Percentiles rank a stretch among this genome's conserved stretches.
phyloP scores from a whole-genome alignment of 64 coral and sea anemone genomes.

The Orbicella faveolata region DNA sequence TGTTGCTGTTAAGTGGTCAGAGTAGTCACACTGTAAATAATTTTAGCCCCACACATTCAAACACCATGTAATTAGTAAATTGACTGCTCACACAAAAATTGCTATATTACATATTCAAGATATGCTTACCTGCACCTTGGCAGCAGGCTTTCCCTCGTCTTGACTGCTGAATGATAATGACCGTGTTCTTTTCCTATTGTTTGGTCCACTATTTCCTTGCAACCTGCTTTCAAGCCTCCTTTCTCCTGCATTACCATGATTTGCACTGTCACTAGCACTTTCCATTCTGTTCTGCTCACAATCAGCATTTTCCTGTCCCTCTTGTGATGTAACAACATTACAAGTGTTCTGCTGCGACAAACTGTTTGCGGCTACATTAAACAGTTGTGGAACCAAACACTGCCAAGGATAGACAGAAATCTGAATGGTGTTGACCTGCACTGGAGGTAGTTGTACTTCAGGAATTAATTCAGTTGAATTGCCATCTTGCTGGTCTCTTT shows the following conservation, averaged over 20 bases:
- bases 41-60: no score
- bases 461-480: slow-evolving; percentile 31
- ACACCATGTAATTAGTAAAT: no score
- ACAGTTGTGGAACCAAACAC: slow-evolving; percentile 73
- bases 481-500: not conserved
- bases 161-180: slow-evolving; percentile 2
- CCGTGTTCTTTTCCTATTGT: slow-evolving; percentile 28
- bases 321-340: not conserved
- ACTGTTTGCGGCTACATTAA: not conserved
- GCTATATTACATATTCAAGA: not conserved
- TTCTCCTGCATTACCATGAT: not conserved
- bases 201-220: not conserved
- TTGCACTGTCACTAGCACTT: not conserved
- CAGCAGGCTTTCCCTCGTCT: slow-evolving; percentile 2
- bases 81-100: not conserved
- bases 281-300: not conserved
- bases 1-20: no score
- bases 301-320: not conserved
- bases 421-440: slow-evolving; percentile 64
- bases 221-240: not conserved
- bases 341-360: not conserved
- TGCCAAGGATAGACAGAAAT: slow-evolving; percentile 81
- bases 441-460: slow-evolving; percentile 45
- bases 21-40: no score
- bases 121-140: not conserved